phyloP scores from a whole-genome alignment of 2,888 invertebrate genomes.

The Pemphredon lugubris region DNA sequence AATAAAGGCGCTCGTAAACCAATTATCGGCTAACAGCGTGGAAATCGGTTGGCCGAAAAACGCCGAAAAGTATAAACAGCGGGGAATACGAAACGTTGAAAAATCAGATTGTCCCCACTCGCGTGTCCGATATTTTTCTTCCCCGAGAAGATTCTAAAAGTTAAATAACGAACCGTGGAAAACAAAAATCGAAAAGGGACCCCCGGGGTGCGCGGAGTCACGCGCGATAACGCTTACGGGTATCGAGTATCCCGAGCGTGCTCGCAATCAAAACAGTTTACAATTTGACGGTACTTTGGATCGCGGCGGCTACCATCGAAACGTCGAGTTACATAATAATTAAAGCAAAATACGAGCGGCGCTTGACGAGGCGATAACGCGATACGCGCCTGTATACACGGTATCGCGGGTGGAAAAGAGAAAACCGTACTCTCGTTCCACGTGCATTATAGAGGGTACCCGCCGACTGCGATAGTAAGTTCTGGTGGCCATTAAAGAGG shows the following conservation, averaged over 20 bases:
- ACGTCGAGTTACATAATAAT: constrained; percentile 25
- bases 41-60: background rate
- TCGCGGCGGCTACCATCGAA: background rate
- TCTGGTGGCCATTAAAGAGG: constrained; percentile 64
- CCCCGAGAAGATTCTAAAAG: too few relatives aligned
- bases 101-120: too few relatives aligned
- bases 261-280: constrained; percentile 13
- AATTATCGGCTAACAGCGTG: background rate
- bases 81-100: too few relatives aligned
- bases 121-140: too few relatives aligned
- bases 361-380: background rate
- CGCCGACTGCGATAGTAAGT: constrained; percentile 45
- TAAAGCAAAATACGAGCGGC: constrained; percentile 5
- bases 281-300: background rate
- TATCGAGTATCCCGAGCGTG: too few relatives aligned
- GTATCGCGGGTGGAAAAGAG: too few relatives aligned
- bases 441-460: constrained; percentile 1
- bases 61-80: too few relatives aligned
- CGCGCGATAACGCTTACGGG: too few relatives aligned
- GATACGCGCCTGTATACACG: constrained; percentile 1
- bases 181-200: too few relatives aligned
- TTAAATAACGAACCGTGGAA: too few relatives aligned
- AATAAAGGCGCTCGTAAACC: background rate
- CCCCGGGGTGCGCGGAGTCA: too few relatives aligned
- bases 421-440: background rate